Percentiles rank a stretch among this genome's conserved stretches.
These are phyloP conservation scores for Passerina amoena DNA, from an alignment of 2,113 vertebrate genomes.

Conservation along the genomic window DNA sequence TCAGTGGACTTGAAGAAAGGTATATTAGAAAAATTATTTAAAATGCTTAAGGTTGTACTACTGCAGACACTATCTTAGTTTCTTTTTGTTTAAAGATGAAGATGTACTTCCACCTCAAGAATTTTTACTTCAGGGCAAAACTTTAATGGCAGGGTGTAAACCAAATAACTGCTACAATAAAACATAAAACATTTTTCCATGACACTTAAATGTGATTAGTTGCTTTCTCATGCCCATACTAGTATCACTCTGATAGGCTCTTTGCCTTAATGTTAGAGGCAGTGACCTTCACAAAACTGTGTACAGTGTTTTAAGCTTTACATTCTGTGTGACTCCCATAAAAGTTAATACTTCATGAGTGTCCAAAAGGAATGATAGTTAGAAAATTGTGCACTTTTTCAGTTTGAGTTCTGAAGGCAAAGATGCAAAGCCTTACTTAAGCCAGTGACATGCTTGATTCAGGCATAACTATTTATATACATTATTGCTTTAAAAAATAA, in stretches of 20 bases:
- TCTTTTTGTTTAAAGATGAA: conserved; percentile 17
- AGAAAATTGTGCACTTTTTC: not conserved
- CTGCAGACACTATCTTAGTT: not conserved
- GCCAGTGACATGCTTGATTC: not conserved
- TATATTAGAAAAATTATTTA: not conserved
- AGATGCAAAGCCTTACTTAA: not conserved
- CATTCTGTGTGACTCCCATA: not conserved
- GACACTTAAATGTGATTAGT: conserved; percentile 64
- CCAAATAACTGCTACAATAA: conserved; percentile 53
- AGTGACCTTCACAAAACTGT: conserved; percentile 12
- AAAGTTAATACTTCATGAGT: not conserved
- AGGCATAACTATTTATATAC: not conserved
- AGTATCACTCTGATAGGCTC: not conserved
- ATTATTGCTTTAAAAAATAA: not conserved
- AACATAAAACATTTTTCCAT: conserved; percentile 59
- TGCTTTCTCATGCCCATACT: conserved; percentile 46
- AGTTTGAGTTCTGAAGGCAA: not conserved
- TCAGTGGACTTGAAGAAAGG: not conserved
- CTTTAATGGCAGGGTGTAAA: conserved; percentile 34
- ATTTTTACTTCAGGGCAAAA: conserved; percentile 55
- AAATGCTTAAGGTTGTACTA: not conserved
- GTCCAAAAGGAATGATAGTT: not conserved
- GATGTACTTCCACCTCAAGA: conserved; percentile 32
- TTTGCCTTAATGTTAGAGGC: conserved; percentile 23
- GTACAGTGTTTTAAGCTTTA: not conserved